Percentiles rank a stretch among this genome's conserved stretches.
Conservation (phyloP, 1,140 invertebrate genomes). For the Drosophila subobscura region DNA sequence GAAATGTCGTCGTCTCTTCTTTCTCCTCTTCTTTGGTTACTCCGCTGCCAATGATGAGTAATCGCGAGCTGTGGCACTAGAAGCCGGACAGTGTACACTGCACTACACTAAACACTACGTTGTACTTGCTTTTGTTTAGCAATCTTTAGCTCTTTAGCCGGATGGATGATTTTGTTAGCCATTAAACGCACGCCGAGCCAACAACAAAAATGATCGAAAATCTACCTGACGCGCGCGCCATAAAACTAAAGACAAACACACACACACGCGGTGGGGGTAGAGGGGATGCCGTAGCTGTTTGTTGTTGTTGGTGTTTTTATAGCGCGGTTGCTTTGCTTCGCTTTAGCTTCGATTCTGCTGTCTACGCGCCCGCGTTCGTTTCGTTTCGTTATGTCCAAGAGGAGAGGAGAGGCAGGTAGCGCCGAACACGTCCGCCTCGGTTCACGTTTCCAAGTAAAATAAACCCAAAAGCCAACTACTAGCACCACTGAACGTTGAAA, state of each 20-base stretch:
- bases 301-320: conserved; percentile 45
- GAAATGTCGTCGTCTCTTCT: conserved; percentile 36
- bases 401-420: conserved; percentile 9
- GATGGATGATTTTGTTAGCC: conserved; percentile 53
- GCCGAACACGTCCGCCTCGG: conserved; percentile 74
- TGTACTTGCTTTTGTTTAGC: conserved; percentile 41
- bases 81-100: conserved; percentile 16
- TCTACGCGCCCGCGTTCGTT: conserved; percentile 52
- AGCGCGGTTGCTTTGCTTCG: conserved; percentile 46
- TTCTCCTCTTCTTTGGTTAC: no score
- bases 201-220: conserved; percentile 58
- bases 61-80: conserved; percentile 45
- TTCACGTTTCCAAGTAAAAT: conserved; percentile 76
- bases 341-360: conserved; percentile 44
- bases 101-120: not conserved
- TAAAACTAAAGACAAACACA: conserved; percentile 71
- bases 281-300: conserved; percentile 14
- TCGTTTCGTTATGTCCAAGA: not conserved
- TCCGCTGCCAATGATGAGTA: conserved; percentile 41
- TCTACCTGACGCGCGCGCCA: conserved; percentile 76
- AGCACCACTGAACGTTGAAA: conserved; percentile 55
- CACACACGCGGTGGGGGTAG: not conserved
- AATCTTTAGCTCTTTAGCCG: conserved; percentile 59
- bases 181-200: conserved; percentile 41
- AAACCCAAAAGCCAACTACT: conserved; percentile 49